Evolutionary conservation across 2,113 vertebrate species (phyloP), one percentile per base, ranked within the genome.

Genomic region (Thalassarche chlororhynchos): DNA sequence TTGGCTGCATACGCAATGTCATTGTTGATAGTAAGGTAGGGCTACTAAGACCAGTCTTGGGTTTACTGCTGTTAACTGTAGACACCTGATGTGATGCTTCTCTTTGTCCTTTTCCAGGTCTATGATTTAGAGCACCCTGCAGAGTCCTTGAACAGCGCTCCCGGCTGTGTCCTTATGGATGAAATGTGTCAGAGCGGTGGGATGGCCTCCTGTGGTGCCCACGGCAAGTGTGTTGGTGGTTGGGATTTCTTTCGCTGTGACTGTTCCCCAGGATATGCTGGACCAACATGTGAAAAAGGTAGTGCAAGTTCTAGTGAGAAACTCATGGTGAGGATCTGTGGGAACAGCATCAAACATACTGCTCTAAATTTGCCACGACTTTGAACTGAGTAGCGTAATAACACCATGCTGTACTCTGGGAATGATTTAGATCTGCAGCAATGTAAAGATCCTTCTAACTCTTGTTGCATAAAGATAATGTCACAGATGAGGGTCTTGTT

Each of bases 241-340:
- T 99, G 98, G 99, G 98, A 98, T 81, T 99, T 98, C 55, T 99
- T 99, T 94, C 99, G 71, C 97, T 99, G 99, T 84, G 97, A 99
- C 87, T 99, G 99, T 38, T 98, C 98, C 74, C 97, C 99, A 3
- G 99, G 99, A 60, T 99, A 98, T 86, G 96, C 83, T 11, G 99
- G 99, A 91, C 97, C 98, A 88, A 97, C 97, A 14, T 99, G 99
- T 97, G 98, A 99, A 62, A 97, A 93, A 87, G 98, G 99, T 99
- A 96, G 91, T 80, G 38, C 49, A 61, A 11, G 38, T 42, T 60
- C 44, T 62, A 49, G 81, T 51, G 54, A 60, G 58, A 60, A 82
- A 83, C 38, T 20, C 2, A 12, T 69, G n/a, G 28, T 64, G 66
- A 68, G 47, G 68, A 49, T 69, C 23, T 69, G 58, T 58, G 89